Percentiles rank a stretch among this genome's conserved stretches.
phyloP scores from a whole-genome alignment of 2,888 invertebrate genomes.

The Cremastobaeus sp. region DNA sequence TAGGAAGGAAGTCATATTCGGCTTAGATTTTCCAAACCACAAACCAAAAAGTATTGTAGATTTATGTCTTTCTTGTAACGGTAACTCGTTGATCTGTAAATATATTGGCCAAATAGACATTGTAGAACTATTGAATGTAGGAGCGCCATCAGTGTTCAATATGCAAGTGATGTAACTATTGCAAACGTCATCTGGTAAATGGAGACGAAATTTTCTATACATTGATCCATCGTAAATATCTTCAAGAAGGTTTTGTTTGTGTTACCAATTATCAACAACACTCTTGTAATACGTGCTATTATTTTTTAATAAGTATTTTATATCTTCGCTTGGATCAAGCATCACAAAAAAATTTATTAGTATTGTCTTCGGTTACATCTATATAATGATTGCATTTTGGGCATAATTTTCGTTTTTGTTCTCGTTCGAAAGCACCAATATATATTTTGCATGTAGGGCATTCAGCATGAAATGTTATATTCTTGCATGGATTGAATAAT shows the following conservation, averaged over 20 bases:
- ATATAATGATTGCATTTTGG: not conserved
- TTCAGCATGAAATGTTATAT: too few species aligned
- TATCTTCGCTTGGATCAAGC: not conserved
- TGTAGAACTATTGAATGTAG: not conserved
- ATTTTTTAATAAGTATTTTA: not conserved
- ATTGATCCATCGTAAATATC: slow-evolving; percentile 1
- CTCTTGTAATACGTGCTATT: not conserved
- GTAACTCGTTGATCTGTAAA: not conserved
- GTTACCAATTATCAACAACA: not conserved
- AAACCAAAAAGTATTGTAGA: not conserved
- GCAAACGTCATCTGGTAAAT: not conserved
- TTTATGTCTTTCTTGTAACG: too few species aligned
- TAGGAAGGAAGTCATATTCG: not conserved
- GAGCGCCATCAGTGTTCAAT: not conserved
- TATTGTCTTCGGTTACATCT: not conserved
- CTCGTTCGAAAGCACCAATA: too few species aligned
- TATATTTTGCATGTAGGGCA: too few species aligned
- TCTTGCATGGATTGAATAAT: too few species aligned
- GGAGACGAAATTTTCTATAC: not conserved
- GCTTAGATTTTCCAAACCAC: slow-evolving; percentile 3
- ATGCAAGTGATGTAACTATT: not conserved
- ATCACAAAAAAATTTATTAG: not conserved
- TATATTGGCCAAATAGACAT: slow-evolving; percentile 9
- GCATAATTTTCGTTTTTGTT: too few species aligned
- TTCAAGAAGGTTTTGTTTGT: not conserved